phyloP scores from a whole-genome alignment of 2,888 invertebrate genomes.

The Drosophila demipolita region DNA sequence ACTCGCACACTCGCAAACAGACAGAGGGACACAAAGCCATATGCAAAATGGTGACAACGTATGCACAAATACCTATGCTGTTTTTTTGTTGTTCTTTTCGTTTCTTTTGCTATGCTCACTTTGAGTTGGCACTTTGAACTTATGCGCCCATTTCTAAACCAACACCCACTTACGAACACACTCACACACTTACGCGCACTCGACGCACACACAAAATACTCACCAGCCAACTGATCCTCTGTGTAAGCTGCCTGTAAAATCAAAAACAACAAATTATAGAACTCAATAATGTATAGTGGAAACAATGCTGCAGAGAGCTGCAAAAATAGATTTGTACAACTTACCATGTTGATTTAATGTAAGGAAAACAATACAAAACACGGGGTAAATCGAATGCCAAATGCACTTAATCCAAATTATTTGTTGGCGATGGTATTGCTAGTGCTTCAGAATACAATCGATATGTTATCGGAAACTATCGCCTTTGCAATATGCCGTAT shows the following conservation, averaged over 20 bases:
- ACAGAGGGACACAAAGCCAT: conserved; percentile 87
- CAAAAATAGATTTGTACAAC: conserved; percentile 22
- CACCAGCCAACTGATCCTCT: conserved; percentile 96
- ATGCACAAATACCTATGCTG: conserved; percentile 28
- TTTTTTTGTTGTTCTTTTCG: conserved; percentile 9
- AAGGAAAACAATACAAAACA: conserved; percentile 73
- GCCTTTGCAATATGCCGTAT: conserved; percentile 4
- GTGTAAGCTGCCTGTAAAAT: conserved; percentile 92
- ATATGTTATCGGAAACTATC: conserved; percentile 30
- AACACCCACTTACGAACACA: conserved; percentile 53
- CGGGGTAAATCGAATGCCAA: conserved; percentile 63
- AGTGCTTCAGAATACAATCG: conserved; percentile 20
- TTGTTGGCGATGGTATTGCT: conserved; percentile 43
- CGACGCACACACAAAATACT: conserved; percentile 83
- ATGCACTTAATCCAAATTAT: conserved; percentile 54
- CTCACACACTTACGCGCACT: conserved; percentile 17
- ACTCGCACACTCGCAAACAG: conserved; percentile 21
- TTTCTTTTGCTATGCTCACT: conserved; percentile 20
- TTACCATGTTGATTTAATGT: conserved; percentile 70
- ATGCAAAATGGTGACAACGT: conserved; percentile 59
- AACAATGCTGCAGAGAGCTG: conserved; percentile 2
- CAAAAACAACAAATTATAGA: conserved; percentile 30
- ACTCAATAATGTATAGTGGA: conserved; percentile 3
- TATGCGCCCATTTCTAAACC: conserved; percentile 52
- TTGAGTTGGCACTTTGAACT: conserved; percentile 68